phyloP scores from a whole-genome alignment of 2,888 invertebrate genomes.

The Chrysolina haemoptera region DNA sequence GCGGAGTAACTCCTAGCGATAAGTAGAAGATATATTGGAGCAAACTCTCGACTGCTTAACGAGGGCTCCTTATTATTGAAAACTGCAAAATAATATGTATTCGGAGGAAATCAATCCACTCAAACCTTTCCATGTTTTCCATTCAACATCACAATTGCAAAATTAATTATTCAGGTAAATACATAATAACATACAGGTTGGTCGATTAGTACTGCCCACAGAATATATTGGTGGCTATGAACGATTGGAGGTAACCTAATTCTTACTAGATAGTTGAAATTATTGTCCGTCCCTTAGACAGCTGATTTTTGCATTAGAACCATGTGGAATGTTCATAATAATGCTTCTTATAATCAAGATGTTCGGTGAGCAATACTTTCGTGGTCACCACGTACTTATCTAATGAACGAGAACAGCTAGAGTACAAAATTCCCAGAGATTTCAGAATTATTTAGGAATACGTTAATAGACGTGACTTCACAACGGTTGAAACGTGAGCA shows the following conservation, averaged over 20 bases:
- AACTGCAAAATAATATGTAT: not conserved
- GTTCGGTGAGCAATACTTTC: not conserved
- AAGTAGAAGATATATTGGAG: not conserved
- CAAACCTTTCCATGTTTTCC: not conserved
- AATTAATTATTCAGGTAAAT: not conserved
- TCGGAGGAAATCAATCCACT: not conserved
- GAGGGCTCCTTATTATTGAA: not conserved
- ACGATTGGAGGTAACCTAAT: not conserved
- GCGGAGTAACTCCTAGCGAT: not conserved
- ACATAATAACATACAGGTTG: not conserved
- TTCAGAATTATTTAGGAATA: not conserved
- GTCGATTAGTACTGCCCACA: not conserved
- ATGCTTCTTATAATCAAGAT: not conserved
- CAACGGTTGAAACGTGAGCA: not conserved
- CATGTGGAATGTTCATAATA: not conserved
- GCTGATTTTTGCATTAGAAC: too few species aligned
- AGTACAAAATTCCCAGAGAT: not conserved
- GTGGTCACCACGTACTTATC: too few species aligned
- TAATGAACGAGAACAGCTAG: not conserved
- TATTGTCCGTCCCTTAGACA: too few species aligned
- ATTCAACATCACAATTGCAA: not conserved
- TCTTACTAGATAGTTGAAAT: too few species aligned
- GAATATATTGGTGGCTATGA: not conserved
- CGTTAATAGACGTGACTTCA: conserved; percentile 4
- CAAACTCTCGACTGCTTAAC: not conserved